Conservation (phyloP, 2,888 invertebrate species). For the Drosophila eohydei region DNA sequence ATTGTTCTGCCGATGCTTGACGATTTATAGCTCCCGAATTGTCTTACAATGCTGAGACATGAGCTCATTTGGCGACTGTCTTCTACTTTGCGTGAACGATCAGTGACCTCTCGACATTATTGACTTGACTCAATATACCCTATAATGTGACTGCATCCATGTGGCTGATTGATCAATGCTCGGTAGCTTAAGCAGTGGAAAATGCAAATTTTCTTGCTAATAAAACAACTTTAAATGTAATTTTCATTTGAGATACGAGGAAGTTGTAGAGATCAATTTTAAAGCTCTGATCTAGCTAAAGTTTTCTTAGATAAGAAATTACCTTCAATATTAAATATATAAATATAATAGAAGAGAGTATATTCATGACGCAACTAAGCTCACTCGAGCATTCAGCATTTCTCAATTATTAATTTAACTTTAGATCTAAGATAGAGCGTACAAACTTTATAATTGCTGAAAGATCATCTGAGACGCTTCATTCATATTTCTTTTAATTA, state of each 20-base stretch:
- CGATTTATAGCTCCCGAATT: slow-evolving; percentile 60
- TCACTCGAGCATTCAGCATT: background rate
- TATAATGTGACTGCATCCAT: background rate
- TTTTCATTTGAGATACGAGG: no score
- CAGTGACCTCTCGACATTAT: slow-evolving; percentile 56
- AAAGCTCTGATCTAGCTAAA: no score
- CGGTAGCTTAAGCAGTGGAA: no score
- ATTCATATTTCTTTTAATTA: slow-evolving; percentile 1
- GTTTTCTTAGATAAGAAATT: no score
- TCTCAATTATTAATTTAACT: background rate
- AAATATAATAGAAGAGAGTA: background rate
- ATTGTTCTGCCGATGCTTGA: slow-evolving; percentile 49
- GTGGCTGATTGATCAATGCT: background rate
- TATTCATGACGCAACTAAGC: background rate
- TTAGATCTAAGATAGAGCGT: background rate
- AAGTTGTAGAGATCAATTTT: no score
- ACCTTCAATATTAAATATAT: background rate
- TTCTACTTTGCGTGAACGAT: slow-evolving; percentile 21
- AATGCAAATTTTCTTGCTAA: no score
- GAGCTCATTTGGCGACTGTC: slow-evolving; percentile 46
- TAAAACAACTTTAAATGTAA: no score
- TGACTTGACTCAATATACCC: background rate
- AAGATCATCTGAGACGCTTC: background rate
- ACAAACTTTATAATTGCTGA: background rate
- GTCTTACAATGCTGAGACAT: slow-evolving; percentile 52